Base-by-base conservation (phyloP, 1,140 invertebrate species). In the Diorhabda elongata region DNA sequence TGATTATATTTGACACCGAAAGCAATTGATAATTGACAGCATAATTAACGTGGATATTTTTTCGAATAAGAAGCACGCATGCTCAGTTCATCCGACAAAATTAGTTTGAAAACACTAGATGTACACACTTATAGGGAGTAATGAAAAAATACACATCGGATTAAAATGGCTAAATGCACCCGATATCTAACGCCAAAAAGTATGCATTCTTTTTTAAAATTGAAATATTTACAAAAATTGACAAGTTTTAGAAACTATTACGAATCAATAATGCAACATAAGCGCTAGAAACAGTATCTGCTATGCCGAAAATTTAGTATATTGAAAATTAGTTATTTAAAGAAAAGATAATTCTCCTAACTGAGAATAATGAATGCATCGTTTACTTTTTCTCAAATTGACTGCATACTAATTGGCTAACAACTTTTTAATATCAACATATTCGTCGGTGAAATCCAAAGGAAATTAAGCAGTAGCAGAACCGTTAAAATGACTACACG, bases 401-500 rank as follows among this genome's bases (percentile, higher is more conserved):
- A 26, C 26, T 26, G 26, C 8, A 45, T 26, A 8, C 47, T 26
- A 4, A 41, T 61, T 26, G 41, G 64, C 69, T 6, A 56, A 43
- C 42, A 71, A 70, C 73, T 69, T 66, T 67, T 63, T 43, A 61
- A 68, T 9, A 61, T 61, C 3, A 42, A 61, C 59, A 61, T 9
- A 61, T 26, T 26, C 26, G 59, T 41, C 26, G 44, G 7, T 41
- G 44, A 42, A 42, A 61, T 58, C 68, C 60, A 44, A 9, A 44
- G 4, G 42, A 42, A 7, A 70, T 59, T 63, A 74, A 75, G 71
- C 72, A 70, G 70, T 71, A 70, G 70, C 71, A 73, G 68, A 71
- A 70, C 69, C 67, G 62, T 71, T 60, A 68, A 68, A 72, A 52
- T 52, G 70, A 76, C 76, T 77, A 77, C 70, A 71, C 73, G 71